These are phyloP conservation scores for Dasysyrphus tricinctus DNA, from an alignment of 2,888 invertebrate species.

Conservation along the genomic window DNA sequence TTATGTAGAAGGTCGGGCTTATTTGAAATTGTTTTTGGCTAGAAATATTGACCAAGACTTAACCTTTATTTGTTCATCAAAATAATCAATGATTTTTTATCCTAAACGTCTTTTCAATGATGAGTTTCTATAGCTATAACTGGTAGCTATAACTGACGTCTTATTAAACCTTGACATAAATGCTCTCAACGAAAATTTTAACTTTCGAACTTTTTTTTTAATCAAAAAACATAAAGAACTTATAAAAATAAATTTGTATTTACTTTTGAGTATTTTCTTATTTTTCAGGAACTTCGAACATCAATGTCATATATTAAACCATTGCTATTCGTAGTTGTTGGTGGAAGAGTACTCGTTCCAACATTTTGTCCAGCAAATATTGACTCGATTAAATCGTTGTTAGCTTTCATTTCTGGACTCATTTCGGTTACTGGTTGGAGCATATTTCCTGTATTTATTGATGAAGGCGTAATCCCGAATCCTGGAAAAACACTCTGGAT, in stretches of 20 bases:
- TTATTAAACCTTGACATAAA: no score
- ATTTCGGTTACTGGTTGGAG: slow-evolving; percentile 2
- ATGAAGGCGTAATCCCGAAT: neutral
- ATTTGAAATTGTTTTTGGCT: no score
- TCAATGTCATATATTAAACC: slow-evolving; percentile 67
- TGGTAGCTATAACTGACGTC: no score
- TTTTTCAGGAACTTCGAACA: slow-evolving; percentile 30
- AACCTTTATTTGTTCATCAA: no score
- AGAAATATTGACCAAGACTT: no score
- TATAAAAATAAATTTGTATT: neutral
- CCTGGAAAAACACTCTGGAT: neutral
- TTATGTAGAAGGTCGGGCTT: no score
- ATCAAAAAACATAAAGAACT: no score
- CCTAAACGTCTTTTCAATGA: no score
- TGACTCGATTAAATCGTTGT: slow-evolving; percentile 24
- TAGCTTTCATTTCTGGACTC: slow-evolving; percentile 3
- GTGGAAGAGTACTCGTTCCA: slow-evolving; percentile 20
- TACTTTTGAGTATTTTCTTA: neutral
- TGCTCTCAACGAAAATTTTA: no score
- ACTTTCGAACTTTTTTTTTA: no score
- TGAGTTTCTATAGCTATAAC: no score
- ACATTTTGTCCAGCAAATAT: slow-evolving; percentile 29
- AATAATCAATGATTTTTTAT: no score
- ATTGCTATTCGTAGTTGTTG: slow-evolving; percentile 56
- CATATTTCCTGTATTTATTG: neutral